These are phyloP conservation scores for Phylloscopus trochiloides DNA, from an alignment of 2,113 vertebrate genomes.

Conservation along the genomic window DNA sequence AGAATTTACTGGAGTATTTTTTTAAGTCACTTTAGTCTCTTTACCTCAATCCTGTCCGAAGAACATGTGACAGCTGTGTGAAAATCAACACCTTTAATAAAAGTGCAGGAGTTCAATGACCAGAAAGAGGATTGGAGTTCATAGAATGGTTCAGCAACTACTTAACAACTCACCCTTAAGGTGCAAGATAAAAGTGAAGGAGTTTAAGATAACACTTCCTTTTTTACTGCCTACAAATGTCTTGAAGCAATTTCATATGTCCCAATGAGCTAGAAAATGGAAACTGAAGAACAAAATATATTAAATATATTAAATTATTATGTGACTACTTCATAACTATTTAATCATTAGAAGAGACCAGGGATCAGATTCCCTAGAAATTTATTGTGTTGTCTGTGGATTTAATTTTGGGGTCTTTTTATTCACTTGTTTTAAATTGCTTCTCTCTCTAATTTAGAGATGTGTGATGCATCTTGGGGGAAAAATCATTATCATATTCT, in stretches of 20 bases:
- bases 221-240: background rate
- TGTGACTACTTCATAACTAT: background rate
- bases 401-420: background rate
- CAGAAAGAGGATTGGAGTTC: background rate
- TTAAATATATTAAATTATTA: background rate
- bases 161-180: background rate
- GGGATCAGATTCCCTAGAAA: background rate
- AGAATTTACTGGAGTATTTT: background rate
- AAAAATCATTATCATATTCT: background rate
- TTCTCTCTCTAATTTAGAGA: background rate
- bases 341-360: background rate
- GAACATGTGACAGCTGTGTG: background rate
- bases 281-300: background rate
- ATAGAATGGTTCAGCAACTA: background rate
- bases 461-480: background rate
- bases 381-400: background rate
- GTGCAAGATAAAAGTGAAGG: background rate
- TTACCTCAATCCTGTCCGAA: background rate
- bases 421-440: background rate
- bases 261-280: background rate
- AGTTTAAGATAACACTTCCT: background rate
- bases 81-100: background rate
- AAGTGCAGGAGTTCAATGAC: background rate
- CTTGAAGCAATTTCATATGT: background rate
- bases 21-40: background rate